phyloP scores from a whole-genome alignment of 2,113 vertebrate species.

The Camelus dromedarius region DNA sequence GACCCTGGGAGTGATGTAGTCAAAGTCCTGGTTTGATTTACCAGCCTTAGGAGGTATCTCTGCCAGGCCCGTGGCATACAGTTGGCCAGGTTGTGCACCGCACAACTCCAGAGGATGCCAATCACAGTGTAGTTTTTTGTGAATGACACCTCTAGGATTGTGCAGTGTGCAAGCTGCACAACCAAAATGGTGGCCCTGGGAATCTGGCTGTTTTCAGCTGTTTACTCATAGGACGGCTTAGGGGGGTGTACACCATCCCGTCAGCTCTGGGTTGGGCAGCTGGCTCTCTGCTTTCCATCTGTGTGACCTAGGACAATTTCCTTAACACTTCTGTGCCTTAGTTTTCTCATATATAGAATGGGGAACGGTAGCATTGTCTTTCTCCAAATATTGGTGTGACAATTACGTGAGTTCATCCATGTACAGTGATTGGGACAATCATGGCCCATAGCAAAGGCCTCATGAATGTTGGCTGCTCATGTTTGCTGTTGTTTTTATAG shows the following conservation, averaged over 20 bases:
- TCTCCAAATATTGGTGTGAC: neutral
- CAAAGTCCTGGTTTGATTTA: neutral
- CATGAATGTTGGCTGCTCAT: fast-evolving
- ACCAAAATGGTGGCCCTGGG: neutral
- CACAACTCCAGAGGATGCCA: neutral
- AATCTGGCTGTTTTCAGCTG: neutral
- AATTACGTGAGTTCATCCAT: neutral
- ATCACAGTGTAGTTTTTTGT: neutral
- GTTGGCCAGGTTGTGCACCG: neutral
- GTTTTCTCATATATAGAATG: neutral
- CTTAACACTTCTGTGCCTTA: neutral
- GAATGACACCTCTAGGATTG: neutral
- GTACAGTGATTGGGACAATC: neutral
- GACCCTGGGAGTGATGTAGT: too few relatives aligned
- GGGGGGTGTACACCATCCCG: fast-evolving
- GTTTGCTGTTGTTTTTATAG: neutral
- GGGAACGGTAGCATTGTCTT: neutral
- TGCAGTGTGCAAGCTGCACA: neutral
- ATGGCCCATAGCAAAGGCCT: neutral
- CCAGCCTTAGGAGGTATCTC: neutral
- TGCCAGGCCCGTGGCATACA: neutral
- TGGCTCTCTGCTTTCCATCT: neutral
- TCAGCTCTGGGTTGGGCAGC: neutral
- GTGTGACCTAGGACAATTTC: neutral
- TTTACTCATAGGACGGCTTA: neutral